Conservation (phyloP, 2,797 vertebrate genomes). For the Dicrostonyx torquatus region DNA sequence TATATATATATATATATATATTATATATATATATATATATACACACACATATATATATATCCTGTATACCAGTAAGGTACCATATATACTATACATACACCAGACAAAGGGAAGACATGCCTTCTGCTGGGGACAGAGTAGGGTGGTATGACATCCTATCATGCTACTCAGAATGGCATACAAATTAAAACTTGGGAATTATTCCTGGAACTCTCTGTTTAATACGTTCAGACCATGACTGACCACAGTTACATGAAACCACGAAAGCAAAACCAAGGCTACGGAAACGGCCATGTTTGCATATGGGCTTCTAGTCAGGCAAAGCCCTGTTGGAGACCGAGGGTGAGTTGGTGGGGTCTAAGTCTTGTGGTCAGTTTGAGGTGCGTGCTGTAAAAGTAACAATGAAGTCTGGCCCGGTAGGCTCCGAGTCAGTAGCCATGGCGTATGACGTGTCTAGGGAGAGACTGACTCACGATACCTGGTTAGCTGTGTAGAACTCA, state of each 20-base stretch:
- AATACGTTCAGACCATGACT: background rate
- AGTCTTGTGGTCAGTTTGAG: background rate
- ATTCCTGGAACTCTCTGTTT: background rate
- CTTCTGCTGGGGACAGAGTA: background rate
- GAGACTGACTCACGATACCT: background rate
- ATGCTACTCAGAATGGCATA: background rate
- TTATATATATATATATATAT: too few species aligned
- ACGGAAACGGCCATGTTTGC: background rate
- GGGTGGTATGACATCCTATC: background rate
- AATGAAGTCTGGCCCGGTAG: background rate
- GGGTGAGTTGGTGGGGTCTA: background rate
- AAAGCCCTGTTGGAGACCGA: background rate
- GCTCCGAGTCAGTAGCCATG: background rate
- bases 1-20: too few species aligned
- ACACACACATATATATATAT: too few species aligned
- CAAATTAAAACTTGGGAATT: background rate
- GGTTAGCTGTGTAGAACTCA: background rate
- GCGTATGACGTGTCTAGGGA: background rate
- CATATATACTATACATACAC: background rate
- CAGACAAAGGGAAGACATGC: background rate
- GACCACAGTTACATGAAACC: background rate
- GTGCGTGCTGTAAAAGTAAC: background rate
- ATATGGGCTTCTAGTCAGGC: background rate
- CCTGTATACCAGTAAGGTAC: background rate
- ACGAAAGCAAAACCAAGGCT: background rate